Evolutionary conservation across 1,140 invertebrate genomes (phyloP).

Genomic region (Kradibia gibbosae): DNA sequence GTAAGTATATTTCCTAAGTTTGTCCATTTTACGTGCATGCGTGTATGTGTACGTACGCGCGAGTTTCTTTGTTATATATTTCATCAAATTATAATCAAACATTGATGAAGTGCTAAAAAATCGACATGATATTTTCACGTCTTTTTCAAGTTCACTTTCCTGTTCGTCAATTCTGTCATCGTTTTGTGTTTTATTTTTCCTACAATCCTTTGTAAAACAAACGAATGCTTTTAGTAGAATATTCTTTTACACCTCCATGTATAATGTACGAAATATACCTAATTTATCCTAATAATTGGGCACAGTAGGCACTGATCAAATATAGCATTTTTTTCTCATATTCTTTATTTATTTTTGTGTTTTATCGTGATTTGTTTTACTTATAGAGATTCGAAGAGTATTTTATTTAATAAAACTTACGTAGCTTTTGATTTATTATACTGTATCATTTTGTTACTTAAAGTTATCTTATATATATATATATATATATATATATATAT

Average conservation of each 20-base stretch:
- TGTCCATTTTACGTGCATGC: background rate
- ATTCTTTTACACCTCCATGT: background rate
- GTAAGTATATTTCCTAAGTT: slow-evolving; percentile 2
- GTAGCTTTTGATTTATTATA: slow-evolving; percentile 1
- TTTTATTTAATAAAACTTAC: background rate
- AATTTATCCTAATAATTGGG: slow-evolving; percentile 38
- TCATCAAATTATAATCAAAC: slow-evolving; percentile 9
- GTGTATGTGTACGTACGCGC: background rate
- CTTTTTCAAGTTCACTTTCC: background rate
- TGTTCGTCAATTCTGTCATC: background rate
- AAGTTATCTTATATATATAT: no score
- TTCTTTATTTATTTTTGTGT: background rate
- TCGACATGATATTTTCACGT: background rate
- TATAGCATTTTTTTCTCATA: slow-evolving; percentile 16
- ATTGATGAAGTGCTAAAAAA: background rate
- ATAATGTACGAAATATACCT: slow-evolving; percentile 24
- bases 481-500: no score
- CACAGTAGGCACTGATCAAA: slow-evolving; percentile 46
- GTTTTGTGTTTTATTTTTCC: background rate
- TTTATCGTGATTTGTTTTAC: background rate
- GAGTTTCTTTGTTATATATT: background rate
- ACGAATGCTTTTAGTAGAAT: background rate
- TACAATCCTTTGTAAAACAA: background rate
- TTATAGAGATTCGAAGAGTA: background rate
- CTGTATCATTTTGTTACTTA: background rate